Percentiles rank a stretch among this genome's conserved stretches.
These are phyloP conservation scores for Villa cingulata DNA, from an alignment of 2,888 invertebrate species.

Conservation along the genomic window DNA sequence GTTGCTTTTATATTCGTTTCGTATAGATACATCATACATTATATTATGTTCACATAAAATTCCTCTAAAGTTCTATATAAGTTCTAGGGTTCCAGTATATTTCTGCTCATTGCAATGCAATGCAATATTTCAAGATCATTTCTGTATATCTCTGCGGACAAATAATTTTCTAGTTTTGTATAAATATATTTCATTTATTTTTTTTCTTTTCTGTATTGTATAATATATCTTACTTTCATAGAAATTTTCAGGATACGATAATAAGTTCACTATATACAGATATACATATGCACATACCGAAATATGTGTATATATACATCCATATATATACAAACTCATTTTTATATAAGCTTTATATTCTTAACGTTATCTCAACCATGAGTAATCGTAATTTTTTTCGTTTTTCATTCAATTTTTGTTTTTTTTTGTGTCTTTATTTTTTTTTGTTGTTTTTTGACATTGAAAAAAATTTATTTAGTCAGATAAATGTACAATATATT, in stretches of 20 bases:
- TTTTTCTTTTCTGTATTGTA: neutral
- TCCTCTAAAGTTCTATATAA: no score
- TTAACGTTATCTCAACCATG: neutral
- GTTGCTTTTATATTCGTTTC: no score
- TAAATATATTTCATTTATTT: no score
- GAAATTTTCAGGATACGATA: neutral
- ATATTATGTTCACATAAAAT: no score
- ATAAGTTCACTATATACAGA: no score
- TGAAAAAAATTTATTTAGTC: neutral
- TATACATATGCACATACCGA: neutral
- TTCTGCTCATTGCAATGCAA: neutral
- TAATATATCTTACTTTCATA: neutral
- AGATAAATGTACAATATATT: neutral
- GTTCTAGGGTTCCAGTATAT: no score
- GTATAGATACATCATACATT: no score
- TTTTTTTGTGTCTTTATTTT: neutral
- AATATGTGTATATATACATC: neutral
- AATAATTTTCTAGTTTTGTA: no score
- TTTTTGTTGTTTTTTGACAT: neutral
- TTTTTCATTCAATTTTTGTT: no score
- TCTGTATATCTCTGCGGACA: neutral
- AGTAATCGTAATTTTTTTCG: neutral
- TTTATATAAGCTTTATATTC: no score
- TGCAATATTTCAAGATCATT: neutral
- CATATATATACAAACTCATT: neutral